phyloP scores from a whole-genome alignment of 2,113 vertebrate species.

The Malaclemys terrapin region DNA sequence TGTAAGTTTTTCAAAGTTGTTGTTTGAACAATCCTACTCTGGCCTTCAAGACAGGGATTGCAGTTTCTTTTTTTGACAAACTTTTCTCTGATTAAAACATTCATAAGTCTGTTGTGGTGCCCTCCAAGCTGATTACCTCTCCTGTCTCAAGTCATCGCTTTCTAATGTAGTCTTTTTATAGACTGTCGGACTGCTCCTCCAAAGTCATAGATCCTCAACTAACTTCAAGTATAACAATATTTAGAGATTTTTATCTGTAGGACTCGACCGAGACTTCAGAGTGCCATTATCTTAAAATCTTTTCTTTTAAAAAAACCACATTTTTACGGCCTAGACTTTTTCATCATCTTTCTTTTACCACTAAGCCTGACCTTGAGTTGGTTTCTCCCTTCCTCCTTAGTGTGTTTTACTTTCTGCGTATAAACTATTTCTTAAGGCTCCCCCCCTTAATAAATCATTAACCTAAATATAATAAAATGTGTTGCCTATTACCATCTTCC shows the following conservation, averaged over 20 bases:
- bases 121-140: neutral
- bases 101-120: neutral
- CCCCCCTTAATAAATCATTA: constrained; percentile 50
- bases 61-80: neutral
- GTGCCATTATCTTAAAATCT: constrained; percentile 51
- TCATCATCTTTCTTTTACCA: neutral
- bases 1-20: neutral
- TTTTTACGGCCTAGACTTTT: constrained; percentile 2
- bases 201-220: constrained; percentile 59
- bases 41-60: neutral
- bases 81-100: neutral
- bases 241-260: constrained; percentile 61
- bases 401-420: neutral
- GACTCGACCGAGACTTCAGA: constrained; percentile 38
- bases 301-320: constrained; percentile 6
- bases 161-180: constrained; percentile 43
- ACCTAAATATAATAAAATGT: constrained; percentile 22
- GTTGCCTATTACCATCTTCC: constrained; percentile 17
- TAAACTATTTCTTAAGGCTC: constrained; percentile 29
- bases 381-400: constrained; percentile 35
- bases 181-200: constrained; percentile 17
- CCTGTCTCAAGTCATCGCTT: neutral
- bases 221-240: constrained; percentile 42
- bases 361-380: constrained; percentile 50
- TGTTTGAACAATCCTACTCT: neutral